Evolutionary conservation across 2,797 vertebrate species (phyloP), one percentile per base, ranked within the genome.

Genomic region (Tarsius wallacei): DNA sequence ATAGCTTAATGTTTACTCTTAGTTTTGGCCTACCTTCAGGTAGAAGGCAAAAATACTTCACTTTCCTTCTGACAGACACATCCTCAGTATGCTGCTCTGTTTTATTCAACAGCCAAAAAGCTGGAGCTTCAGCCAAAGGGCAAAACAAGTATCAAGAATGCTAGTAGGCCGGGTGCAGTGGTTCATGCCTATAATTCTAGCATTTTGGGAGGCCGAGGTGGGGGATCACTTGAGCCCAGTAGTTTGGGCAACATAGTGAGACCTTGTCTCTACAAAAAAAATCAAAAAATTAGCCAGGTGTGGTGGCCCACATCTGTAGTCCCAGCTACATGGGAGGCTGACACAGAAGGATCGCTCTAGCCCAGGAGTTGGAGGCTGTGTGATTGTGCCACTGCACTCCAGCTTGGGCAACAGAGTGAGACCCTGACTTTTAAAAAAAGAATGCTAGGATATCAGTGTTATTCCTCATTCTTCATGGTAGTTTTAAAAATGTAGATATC

Each of bases 81-180:
- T 26, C 28, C n/a, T 96, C 77, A 90, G 33, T 57, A 87, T 66
- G 84, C 24, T 83, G 51, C 16, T 68, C 59, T 77, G 53, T 82
- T 94, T 83, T 28, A 28, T 76, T 95, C 82, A 95, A 68, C 33
- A 94, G 24, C 21, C 53, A 53, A 83, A 82, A 94, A 93, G 8
- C 61, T 87, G 70, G 7, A 85, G 15, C 64, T 97, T 86, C 59
- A 63, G 49, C 24, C 15, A 90, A 93, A 95, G 13, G 42, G 15
- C 42, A 94, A 96, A 96, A 71, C 19, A 93, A 87, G 11, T 17
- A 78, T 87, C 36, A 91, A 91, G 28, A 95, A 93, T 95, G 53
- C 28, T 94, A 94, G 73, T 16, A 49, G 42, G 42, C 42, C 42
- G 4, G 42, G 42, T 42, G 42, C 42, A 42, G 42, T 42, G 42